Conservation (phyloP, 2,797 vertebrate genomes). For the Podarcis siculus region DNA sequence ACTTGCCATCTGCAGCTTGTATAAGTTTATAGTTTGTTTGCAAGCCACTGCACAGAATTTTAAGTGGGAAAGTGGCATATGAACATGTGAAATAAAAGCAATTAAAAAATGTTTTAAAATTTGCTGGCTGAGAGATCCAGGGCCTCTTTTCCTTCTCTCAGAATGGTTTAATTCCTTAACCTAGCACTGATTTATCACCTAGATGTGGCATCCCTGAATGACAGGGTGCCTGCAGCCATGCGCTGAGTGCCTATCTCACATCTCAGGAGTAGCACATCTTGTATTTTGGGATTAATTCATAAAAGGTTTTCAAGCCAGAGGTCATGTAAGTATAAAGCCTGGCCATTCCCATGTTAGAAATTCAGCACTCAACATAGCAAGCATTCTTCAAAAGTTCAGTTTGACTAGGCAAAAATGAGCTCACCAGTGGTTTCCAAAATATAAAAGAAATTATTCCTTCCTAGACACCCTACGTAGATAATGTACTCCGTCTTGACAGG, state of each 20-base stretch:
- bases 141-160: not conserved
- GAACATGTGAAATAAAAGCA: not conserved
- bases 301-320: not conserved
- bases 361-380: not conserved
- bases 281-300: not conserved
- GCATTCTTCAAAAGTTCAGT: no score
- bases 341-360: not conserved
- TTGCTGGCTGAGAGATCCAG: not conserved
- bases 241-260: not conserved
- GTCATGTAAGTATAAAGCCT: not conserved
- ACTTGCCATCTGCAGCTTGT: not conserved
- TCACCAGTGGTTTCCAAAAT: no score
- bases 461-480: no score
- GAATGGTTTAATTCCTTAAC: not conserved
- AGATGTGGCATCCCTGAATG: not conserved
- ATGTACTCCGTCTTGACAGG: no score
- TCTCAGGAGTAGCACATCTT: not conserved
- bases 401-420: no score
- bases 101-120: not conserved
- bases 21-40: no score
- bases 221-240: not conserved
- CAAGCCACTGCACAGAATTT: not conserved
- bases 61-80: not conserved
- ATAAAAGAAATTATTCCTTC: no score
- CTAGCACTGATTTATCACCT: no score